These are phyloP conservation scores for Dendronephthya gigantea DNA, from an alignment of 64 coral and sea anemone genomes.

Conservation along the genomic window DNA sequence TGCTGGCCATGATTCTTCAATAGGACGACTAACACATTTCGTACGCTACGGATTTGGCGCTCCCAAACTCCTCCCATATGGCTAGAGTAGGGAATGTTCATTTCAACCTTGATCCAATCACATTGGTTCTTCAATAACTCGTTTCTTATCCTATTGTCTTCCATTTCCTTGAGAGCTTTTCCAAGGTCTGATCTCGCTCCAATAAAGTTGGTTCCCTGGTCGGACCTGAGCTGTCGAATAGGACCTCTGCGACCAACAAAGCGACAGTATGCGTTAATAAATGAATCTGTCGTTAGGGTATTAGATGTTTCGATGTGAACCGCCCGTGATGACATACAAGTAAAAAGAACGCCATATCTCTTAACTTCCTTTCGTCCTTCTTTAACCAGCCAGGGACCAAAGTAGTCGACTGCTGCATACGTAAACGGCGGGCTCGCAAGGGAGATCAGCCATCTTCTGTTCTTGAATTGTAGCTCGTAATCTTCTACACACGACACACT, in stretches of 20 bases:
- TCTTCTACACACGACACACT: background rate
- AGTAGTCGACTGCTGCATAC: background rate
- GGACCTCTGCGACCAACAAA: constrained; percentile 22
- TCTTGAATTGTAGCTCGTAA: background rate
- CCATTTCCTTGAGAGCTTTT: background rate
- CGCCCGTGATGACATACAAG: background rate
- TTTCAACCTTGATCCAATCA: constrained; percentile 5
- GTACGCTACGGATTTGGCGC: constrained; percentile 6
- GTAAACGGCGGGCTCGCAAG: background rate
- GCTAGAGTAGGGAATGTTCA: constrained; percentile 15
- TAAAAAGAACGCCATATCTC: background rate
- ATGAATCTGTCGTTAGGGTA: background rate
- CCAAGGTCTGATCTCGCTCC: background rate
- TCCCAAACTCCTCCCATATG: constrained; percentile 30
- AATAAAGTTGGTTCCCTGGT: constrained; percentile 18
- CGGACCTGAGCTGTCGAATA: background rate
- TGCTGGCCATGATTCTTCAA: background rate
- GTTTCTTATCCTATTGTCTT: background rate
- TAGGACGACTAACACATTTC: background rate
- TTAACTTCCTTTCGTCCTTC: background rate
- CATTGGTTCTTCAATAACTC: too few relatives aligned
- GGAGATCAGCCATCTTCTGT: constrained; percentile 3
- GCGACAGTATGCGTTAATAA: constrained; percentile 1
- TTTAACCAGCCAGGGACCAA: background rate
- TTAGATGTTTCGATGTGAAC: background rate